A percentile compares a stretch with the other conserved stretches of the same genome.
Evolutionary conservation across 2,797 vertebrate genomes (phyloP).

Genomic region (Pempheris klunzingeri): DNA sequence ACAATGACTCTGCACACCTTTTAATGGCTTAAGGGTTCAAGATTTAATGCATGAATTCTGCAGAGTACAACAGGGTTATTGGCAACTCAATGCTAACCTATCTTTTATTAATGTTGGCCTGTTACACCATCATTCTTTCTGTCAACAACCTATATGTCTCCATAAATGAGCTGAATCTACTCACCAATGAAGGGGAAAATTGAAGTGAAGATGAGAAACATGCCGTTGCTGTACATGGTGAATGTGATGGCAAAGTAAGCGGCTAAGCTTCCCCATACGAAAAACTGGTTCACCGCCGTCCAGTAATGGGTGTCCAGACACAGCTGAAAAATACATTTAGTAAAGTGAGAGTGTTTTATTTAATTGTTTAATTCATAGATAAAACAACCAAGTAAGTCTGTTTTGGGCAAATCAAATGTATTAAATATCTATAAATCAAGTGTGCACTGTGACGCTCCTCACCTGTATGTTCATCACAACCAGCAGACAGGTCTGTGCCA

Average conservation of each 20-base stretch:
- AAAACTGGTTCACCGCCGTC: constrained; percentile 94
- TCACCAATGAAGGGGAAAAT: constrained; percentile 93
- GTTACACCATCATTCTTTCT: background rate
- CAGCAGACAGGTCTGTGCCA: constrained; percentile 92
- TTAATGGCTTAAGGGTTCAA: background rate
- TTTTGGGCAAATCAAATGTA: background rate
- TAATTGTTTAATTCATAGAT: background rate
- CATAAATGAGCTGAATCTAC: constrained; percentile 39
- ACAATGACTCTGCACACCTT: background rate
- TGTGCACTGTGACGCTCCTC: constrained; percentile 7
- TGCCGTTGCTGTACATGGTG: constrained; percentile 95
- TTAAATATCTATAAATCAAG: background rate
- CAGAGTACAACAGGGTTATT: background rate
- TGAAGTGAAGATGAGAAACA: constrained; percentile 91
- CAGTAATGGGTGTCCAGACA: constrained; percentile 93
- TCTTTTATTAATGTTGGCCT: background rate
- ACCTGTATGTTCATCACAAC: constrained; percentile 91
- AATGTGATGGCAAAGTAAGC: constrained; percentile 93
- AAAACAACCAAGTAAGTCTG: background rate
- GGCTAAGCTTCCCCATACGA: constrained; percentile 94
- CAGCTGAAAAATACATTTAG: constrained; percentile 80
- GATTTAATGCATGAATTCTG: background rate
- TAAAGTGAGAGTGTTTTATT: background rate
- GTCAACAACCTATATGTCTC: too few relatives aligned
- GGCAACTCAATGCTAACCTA: background rate